Conservation (phyloP, 2,797 vertebrate species). For the Alauda arvensis region DNA sequence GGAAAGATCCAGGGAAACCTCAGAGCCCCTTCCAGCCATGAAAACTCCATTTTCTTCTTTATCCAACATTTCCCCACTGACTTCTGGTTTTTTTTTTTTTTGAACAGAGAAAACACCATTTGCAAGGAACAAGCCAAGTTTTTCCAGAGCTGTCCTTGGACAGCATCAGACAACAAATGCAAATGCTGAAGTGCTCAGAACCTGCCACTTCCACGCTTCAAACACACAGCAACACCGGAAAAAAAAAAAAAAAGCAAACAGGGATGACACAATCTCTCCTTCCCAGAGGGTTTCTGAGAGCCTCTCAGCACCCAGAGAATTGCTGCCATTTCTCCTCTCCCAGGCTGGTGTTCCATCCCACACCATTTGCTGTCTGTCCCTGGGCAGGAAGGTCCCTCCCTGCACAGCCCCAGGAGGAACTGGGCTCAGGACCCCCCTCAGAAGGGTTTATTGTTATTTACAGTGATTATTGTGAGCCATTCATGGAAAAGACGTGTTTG, state of each 20-base stretch:
- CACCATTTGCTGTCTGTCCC: not conserved
- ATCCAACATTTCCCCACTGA: not conserved
- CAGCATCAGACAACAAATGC: accelerated
- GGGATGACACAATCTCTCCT: not conserved
- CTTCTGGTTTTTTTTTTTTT: not conserved
- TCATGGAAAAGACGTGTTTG: accelerated
- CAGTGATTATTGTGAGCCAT: not conserved
- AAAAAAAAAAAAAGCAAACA: accelerated
- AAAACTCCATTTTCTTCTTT: not conserved
- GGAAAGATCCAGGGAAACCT: not conserved
- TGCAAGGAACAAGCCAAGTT: not conserved
- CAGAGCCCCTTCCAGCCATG: not conserved
- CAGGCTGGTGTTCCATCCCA: not conserved
- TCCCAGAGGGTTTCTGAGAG: not conserved
- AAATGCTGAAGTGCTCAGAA: not conserved
- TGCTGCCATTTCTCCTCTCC: not conserved
- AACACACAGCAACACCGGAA: not conserved
- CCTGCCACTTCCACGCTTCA: not conserved
- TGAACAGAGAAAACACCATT: not conserved
- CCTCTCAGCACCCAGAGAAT: not conserved
- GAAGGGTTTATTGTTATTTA: not conserved
- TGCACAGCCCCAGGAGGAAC: not conserved
- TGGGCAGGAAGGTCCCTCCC: not conserved
- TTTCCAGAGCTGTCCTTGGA: not conserved
- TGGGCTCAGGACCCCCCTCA: not conserved